Percentiles rank a stretch among this genome's conserved stretches.
Conservation (phyloP, 2,797 vertebrate species). For the Pangasius krempfi region DNA sequence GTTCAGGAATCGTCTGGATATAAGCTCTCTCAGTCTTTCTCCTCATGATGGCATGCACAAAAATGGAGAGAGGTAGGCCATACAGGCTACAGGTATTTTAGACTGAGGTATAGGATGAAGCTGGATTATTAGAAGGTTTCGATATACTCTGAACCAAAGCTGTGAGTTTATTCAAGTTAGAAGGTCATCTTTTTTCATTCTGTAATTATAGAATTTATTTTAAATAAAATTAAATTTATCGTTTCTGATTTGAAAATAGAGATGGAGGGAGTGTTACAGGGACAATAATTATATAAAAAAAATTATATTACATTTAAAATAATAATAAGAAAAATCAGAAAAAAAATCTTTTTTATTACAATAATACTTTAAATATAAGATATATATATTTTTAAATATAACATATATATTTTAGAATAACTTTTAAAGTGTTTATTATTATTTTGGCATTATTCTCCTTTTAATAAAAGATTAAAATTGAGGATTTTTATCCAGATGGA, state of each 20-base stretch:
- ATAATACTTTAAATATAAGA: too few species aligned
- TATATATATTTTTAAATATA: too few species aligned
- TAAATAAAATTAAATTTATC: background rate
- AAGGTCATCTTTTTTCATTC: too few species aligned
- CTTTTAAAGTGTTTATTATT: too few species aligned
- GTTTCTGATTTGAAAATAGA: background rate
- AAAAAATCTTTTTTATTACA: too few species aligned
- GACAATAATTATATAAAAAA: background rate
- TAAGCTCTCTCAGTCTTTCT: conserved; percentile 68
- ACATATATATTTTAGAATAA: too few species aligned
- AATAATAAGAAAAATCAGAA: too few species aligned
- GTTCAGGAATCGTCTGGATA: conserved; percentile 71
- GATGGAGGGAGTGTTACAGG: background rate
- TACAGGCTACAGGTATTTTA: background rate
- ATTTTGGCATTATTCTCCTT: too few species aligned
- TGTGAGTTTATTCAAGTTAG: background rate
- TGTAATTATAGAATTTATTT: background rate
- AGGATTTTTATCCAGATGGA: too few species aligned
- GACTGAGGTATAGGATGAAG: background rate
- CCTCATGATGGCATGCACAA: conserved; percentile 65
- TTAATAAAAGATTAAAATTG: too few species aligned
- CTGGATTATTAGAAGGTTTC: background rate
- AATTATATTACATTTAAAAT: too few species aligned
- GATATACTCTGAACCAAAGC: background rate
- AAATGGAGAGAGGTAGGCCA: conserved; percentile 74